phyloP scores from a whole-genome alignment of 2,797 vertebrate genomes.

The Chaenodraco wilsoni region DNA sequence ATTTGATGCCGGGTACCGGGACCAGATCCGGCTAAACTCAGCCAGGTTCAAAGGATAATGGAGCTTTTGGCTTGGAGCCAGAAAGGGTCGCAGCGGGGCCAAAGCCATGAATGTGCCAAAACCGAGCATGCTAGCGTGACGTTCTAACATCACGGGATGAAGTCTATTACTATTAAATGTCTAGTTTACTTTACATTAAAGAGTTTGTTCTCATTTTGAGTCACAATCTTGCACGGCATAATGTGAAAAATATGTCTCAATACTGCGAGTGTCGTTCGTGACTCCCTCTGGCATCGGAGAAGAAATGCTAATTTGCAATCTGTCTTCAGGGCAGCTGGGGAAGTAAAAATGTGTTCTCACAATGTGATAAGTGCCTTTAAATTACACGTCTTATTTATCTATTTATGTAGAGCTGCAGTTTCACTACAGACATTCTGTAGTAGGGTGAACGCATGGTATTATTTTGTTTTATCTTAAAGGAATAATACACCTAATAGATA shows the following conservation, averaged over 20 bases:
- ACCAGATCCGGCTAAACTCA: conserved; percentile 40
- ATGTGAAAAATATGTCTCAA: conserved; percentile 31
- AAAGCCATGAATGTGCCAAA: conserved; percentile 27
- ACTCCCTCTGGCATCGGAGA: conserved; percentile 34
- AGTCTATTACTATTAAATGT: conserved; percentile 67
- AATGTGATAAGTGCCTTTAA: not conserved
- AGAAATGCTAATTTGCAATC: conserved; percentile 54
- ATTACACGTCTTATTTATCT: not conserved
- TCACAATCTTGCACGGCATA: conserved; percentile 16
- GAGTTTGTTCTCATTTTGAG: conserved; percentile 32
- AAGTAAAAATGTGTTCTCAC: conserved; percentile 4
- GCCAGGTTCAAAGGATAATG: conserved; percentile 43
- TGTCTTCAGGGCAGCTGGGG: conserved; percentile 43
- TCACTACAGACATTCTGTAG: not conserved
- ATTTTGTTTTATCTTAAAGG: not conserved
- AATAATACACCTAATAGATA: not conserved
- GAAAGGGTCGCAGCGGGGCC: conserved; percentile 46
- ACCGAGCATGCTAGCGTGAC: conserved; percentile 39
- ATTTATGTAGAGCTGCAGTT: not conserved
- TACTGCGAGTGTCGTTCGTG: conserved; percentile 13
- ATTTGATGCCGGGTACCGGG: conserved; percentile 23
- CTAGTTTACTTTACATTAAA: conserved; percentile 31
- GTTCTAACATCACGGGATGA: conserved; percentile 49
- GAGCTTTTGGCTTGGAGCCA: conserved; percentile 39
- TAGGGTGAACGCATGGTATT: not conserved